Conservation (phyloP, 1,140 invertebrate species). For the Hestina assimilis region DNA sequence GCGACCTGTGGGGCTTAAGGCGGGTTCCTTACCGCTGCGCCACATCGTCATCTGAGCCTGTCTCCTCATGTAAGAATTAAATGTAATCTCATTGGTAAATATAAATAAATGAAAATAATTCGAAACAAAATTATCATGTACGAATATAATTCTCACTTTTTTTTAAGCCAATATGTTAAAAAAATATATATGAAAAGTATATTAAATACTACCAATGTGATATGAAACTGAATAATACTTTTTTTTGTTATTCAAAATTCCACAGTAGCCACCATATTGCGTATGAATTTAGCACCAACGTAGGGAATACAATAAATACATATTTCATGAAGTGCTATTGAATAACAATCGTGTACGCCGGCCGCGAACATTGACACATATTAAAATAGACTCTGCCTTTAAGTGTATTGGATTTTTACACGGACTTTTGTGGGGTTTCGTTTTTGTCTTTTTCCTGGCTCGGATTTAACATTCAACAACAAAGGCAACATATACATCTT, state of each 20-base stretch:
- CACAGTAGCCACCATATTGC: constrained; percentile 27
- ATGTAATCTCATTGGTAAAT: too few species aligned
- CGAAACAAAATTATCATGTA: too few species aligned
- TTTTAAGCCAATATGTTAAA: too few species aligned
- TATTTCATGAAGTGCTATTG: constrained; percentile 66
- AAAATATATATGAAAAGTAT: too few species aligned
- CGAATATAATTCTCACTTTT: too few species aligned
- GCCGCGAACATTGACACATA: constrained; percentile 50
- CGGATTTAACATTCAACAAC: neutral
- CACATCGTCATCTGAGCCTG: too few species aligned
- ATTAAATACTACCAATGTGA: neutral
- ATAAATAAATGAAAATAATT: too few species aligned
- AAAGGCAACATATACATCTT: neutral
- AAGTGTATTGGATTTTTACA: constrained; percentile 60
- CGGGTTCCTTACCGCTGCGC: too few species aligned
- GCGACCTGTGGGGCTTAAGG: too few species aligned
- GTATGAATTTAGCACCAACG: constrained; percentile 43
- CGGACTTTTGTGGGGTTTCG: constrained; percentile 6
- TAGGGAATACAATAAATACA: constrained; percentile 52
- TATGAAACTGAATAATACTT: neutral
- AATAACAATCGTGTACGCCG: constrained; percentile 50
- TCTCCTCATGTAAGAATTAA: too few species aligned
- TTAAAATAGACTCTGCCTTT: constrained; percentile 52
- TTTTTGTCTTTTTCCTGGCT: neutral
- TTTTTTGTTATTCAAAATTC: neutral